Base-by-base conservation (phyloP, 2,113 vertebrate species). In the Centropus bengalensis region DNA sequence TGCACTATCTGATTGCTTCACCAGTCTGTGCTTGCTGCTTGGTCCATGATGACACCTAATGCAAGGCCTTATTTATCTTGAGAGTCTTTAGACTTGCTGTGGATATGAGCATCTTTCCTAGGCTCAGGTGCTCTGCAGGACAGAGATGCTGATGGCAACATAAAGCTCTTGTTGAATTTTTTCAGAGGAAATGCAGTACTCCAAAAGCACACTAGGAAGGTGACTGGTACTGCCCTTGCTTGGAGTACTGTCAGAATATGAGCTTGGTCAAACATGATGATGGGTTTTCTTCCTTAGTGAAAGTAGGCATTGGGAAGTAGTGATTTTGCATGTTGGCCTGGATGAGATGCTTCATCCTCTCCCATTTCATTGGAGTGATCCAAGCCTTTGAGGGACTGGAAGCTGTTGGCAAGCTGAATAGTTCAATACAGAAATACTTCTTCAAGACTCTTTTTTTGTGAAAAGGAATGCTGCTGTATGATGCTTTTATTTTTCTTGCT, bases 71-170 rank as follows among this genome's bases (percentile, higher is more conserved):
- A 2, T 20, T 51, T 66, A 42, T 20, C 30, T 33, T 7, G 36
- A 36, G 67, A 64, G 26, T 24, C 42, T 44, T 58, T 10, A 44
- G 32, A 66, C 24, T 42, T 38, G 15, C 42, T 6, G 3, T 44
- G 9, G 32, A 23, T 38, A 51, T 3, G 12, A 51, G 49, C 20
- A 27, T 6, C 22, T 30, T 58, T 51, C 20, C 20, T 64, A 38
- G 40, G 17, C 5, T 6, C 0, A 1, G 22, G 26, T 1, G 5
- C 23, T 51, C 27, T 21, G 18, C 14, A n/a, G 42, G 18, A 21
- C 32, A 56, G n/a, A 26, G n/a, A 8, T 30, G n/a, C 17, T 64
- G n/a, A 28, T 32, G 33, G 38, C n/a, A 66, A 4, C 14, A 9
- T 26, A 21, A 59, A 45, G 40, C 26, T 51, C 24, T 71, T 59